Evolutionary conservation across 2,888 invertebrate genomes (phyloP).

Genomic region (Clivina fossor): DNA sequence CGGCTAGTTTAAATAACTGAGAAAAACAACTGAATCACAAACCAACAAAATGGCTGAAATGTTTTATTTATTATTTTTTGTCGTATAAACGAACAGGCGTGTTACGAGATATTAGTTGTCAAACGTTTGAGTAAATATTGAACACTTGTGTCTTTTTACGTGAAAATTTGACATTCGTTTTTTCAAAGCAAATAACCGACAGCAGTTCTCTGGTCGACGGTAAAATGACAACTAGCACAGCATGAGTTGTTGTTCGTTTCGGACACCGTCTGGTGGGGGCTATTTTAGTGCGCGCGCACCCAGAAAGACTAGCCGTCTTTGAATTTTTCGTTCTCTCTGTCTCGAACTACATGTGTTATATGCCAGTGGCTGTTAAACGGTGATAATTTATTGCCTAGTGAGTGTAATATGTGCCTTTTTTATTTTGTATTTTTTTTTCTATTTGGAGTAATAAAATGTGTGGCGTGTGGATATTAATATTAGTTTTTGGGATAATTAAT

Average conservation of each 20-base stretch:
- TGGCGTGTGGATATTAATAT: too few species aligned
- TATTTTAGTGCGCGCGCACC: constrained; percentile 12
- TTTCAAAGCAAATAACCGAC: too few species aligned
- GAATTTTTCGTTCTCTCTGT: too few species aligned
- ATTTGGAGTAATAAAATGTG: too few species aligned
- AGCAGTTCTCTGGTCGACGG: constrained; percentile 9
- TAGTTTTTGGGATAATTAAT: too few species aligned
- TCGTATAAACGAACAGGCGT: not conserved
- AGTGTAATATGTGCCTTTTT: too few species aligned
- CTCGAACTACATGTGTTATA: too few species aligned
- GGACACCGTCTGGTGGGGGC: constrained; percentile 7
- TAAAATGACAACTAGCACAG: constrained; percentile 20
- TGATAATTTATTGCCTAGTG: too few species aligned
- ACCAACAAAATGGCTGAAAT: not conserved
- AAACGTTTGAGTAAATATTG: not conserved
- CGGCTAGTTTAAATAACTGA: too few species aligned
- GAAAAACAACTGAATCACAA: not conserved
- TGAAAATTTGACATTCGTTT: constrained; percentile 20
- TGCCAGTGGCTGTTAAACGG: too few species aligned
- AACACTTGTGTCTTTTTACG: constrained; percentile 29
- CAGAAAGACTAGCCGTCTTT: too few species aligned
- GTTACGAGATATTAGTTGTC: not conserved
- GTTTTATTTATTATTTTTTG: not conserved
- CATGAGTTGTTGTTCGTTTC: not conserved
- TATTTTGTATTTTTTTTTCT: too few species aligned